Conservation (phyloP, 2,113 vertebrate genomes). For the Sarotherodon lohbergeri region DNA sequence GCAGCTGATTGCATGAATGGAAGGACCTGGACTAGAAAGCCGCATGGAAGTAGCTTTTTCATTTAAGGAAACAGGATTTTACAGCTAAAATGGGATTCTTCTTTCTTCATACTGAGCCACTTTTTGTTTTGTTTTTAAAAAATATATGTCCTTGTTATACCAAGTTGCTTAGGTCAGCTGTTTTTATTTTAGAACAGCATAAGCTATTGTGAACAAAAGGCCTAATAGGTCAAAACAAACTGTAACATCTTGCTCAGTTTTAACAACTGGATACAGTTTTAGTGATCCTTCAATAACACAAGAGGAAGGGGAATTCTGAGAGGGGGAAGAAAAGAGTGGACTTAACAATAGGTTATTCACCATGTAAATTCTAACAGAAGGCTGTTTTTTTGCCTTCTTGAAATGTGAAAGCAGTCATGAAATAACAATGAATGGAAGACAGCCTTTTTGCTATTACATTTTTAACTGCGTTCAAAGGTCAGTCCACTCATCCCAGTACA, state of each 20-base stretch:
- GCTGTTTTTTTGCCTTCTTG: background rate
- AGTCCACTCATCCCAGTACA: no score
- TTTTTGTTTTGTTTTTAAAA: background rate
- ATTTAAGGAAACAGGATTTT: background rate
- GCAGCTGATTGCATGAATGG: constrained; percentile 52
- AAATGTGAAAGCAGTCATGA: background rate
- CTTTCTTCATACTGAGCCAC: background rate
- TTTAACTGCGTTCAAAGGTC: background rate
- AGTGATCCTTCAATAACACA: background rate
- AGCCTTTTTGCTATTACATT: background rate
- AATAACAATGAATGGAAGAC: background rate
- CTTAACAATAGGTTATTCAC: background rate
- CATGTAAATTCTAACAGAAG: background rate
- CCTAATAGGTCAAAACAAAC: background rate
- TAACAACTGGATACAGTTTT: background rate
- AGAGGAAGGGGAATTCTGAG: constrained; percentile 27
- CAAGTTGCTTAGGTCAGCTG: background rate
- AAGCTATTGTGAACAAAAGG: background rate
- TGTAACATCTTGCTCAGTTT: background rate
- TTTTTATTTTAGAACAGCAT: background rate
- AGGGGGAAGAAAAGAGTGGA: background rate
- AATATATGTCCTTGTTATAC: background rate
- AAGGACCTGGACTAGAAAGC: background rate
- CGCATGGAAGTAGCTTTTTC: background rate
- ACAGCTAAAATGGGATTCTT: background rate